These are phyloP conservation scores for Bubo blakistoni DNA, from an alignment of 2,113 vertebrate species.

Conservation along the genomic window DNA sequence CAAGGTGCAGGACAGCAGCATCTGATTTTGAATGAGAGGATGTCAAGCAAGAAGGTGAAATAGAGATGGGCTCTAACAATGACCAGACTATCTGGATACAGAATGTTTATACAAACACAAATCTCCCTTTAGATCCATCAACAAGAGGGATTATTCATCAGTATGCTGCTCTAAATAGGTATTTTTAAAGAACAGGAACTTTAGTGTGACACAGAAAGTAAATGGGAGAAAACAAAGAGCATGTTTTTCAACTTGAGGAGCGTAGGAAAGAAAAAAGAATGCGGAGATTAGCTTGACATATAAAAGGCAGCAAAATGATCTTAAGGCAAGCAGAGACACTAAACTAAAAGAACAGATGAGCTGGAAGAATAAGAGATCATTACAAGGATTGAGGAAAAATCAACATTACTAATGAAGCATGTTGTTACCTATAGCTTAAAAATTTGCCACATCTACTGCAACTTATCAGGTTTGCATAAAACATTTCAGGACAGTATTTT, in stretches of 20 bases:
- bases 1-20: neutral
- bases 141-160: neutral
- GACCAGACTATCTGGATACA: neutral
- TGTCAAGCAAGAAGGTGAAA: neutral
- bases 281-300: neutral
- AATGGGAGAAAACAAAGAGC: neutral
- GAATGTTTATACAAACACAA: neutral
- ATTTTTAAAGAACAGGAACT: neutral
- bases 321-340: neutral
- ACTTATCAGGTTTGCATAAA: neutral
- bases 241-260: neutral
- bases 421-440: neutral
- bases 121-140: neutral
- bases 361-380: neutral
- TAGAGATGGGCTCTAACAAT: neutral
- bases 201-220: neutral
- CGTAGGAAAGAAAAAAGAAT: neutral
- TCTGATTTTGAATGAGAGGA: neutral
- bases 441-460: neutral
- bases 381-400: neutral
- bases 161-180: neutral
- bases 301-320: neutral
- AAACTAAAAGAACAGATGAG: neutral
- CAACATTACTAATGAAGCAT: neutral
- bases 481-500: neutral